phyloP scores from a whole-genome alignment of 1,140 invertebrate species.

The Bacillus rossius region DNA sequence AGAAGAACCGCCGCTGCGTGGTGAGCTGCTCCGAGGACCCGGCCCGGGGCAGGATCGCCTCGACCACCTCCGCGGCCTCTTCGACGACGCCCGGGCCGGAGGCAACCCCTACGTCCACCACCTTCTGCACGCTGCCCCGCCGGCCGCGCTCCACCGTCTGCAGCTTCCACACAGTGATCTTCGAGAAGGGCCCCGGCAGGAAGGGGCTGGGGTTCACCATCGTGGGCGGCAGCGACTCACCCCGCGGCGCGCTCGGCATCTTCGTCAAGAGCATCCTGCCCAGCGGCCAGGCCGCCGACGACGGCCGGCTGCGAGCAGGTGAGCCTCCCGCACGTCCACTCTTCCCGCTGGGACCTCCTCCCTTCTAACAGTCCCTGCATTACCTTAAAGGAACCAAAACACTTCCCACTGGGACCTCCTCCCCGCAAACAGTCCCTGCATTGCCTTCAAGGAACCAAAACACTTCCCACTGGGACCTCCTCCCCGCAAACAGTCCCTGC shows the following conservation, averaged over 20 bases:
- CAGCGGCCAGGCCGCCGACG: constrained; percentile 79
- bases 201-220: constrained; percentile 89
- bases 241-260: constrained; percentile 81
- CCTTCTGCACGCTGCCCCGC: constrained; percentile 58
- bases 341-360: background rate
- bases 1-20: constrained; percentile 50
- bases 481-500: too few relatives aligned
- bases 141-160: constrained; percentile 58
- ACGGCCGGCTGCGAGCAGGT: constrained; percentile 79
- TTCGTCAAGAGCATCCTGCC: constrained; percentile 89
- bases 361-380: too few relatives aligned
- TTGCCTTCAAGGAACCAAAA: too few relatives aligned
- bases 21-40: constrained; percentile 43
- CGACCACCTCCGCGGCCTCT: background rate
- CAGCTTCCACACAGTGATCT: constrained; percentile 67
- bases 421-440: too few relatives aligned
- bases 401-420: too few relatives aligned
- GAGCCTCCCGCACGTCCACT: constrained; percentile 18
- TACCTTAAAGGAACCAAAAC: too few relatives aligned
- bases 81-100: background rate
- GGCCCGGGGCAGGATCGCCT: constrained; percentile 16
- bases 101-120: background rate
- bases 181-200: constrained; percentile 76
- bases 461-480: too few relatives aligned
- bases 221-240: constrained; percentile 84